Base-by-base conservation (phyloP, 2,797 vertebrate species). In the Pogoniulus pusillus region DNA sequence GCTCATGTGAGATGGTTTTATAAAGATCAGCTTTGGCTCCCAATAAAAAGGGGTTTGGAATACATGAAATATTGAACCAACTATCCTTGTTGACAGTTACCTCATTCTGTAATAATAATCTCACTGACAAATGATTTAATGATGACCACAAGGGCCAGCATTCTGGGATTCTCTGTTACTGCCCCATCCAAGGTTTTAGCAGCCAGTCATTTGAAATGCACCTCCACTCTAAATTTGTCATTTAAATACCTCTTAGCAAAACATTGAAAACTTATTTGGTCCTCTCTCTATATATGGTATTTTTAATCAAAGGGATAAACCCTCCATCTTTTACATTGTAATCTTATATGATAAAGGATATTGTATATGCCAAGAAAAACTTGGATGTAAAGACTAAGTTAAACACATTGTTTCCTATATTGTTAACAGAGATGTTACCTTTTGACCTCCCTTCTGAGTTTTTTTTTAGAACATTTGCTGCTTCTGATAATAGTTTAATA, bases 401-500 rank as follows among this genome's bases (percentile, higher is more conserved):
- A 96, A 97, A 96, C 53, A 96, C 70, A 92, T 93, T 96, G 81
- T 97, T 97, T 97, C 95, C 95, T 68, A 84, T 96, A 94, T 96
- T 96, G 92, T 97, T 97, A 96, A 77, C 66, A 93, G 93, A 60
- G 77, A 91, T 91, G 85, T 96, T 96, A 96, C 96, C 95, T 97
- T 95, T 95, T 97, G 96, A 97, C 97, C 97, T 97, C 96, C 90
- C 88, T 96, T 97, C 95, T 96, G 89, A 95, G 90, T 93, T 90
- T 96, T n/a, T 90, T 96, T 96, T 97, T 97, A 93, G 96, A 96
- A 94, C 93, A 96, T 96, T 94, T 96, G 94, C 96, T 94, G 81
- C 93, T 96, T 95, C 96, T 97, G 94, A 97, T 97, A 96, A 97
- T 96, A 93, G 92, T 97, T 97, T 96, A 97, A 97, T 97, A 96